Percentiles rank a stretch among this genome's conserved stretches.
Conservation (phyloP, 2,113 vertebrate genomes). For the Albula glossodonta region DNA sequence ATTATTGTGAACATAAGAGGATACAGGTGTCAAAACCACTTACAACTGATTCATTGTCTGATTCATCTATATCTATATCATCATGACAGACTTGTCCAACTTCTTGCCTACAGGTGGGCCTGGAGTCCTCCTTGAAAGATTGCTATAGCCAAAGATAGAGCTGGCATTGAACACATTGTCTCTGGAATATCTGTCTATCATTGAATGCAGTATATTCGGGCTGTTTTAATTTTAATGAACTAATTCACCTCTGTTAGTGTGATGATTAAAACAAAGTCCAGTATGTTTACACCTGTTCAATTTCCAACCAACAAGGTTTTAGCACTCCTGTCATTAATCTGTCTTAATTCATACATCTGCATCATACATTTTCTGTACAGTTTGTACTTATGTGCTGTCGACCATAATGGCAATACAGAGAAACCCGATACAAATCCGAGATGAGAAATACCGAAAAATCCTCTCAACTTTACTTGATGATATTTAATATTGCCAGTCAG, state of each 20-base stretch:
- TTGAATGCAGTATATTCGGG: neutral
- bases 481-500: no score
- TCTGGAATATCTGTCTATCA: slow-evolving; percentile 2
- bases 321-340: neutral
- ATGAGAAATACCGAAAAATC: no score
- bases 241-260: neutral
- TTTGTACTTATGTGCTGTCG: no score
- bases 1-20: neutral
- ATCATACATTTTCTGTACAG: neutral
- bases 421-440: no score
- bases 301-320: neutral
- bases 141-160: neutral
- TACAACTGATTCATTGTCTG: neutral
- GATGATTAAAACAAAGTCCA: neutral
- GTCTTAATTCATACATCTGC: neutral
- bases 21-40: neutral
- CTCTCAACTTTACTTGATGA: no score
- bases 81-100: neutral
- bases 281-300: neutral
- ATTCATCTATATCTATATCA: neutral
- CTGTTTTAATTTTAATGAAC: slow-evolving; percentile 9
- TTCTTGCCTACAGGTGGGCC: neutral
- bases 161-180: neutral
- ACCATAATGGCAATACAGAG: no score
- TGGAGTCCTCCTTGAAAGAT: slow-evolving; percentile 1